Evolutionary conservation across 2,888 invertebrate species (phyloP).

Genomic region (Mimachlamys varia): DNA sequence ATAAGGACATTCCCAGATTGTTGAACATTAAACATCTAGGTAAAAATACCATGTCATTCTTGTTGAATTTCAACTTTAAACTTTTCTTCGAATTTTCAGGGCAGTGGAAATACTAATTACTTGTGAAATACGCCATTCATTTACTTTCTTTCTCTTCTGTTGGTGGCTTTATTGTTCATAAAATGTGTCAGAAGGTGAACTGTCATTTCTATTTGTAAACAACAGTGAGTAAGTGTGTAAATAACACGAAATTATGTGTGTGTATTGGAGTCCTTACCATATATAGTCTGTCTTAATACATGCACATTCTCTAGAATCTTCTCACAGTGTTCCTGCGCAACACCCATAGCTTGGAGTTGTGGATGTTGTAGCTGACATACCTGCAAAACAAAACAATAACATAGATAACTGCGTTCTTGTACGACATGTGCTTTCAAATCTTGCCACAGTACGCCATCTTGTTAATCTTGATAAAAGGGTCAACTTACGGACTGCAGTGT

Average conservation of each 20-base stretch:
- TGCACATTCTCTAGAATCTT: slow-evolving; percentile 76
- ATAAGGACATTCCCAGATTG: too few species aligned
- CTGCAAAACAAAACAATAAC: slow-evolving; percentile 63
- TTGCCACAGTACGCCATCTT: slow-evolving; percentile 50
- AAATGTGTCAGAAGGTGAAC: neutral
- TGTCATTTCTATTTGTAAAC: neutral
- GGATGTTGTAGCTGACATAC: slow-evolving; percentile 74
- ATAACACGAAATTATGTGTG: neutral
- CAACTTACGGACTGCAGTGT: slow-evolving; percentile 77
- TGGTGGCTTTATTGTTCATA: neutral
- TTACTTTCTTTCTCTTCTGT: neutral
- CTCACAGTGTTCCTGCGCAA: slow-evolving; percentile 74
- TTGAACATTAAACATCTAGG: too few species aligned
- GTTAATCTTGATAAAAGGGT: slow-evolving; percentile 40
- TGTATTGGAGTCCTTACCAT: slow-evolving; percentile 62
- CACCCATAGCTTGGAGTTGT: slow-evolving; percentile 75
- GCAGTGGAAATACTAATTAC: neutral
- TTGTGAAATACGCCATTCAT: neutral
- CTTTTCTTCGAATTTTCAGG: too few species aligned
- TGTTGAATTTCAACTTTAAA: too few species aligned
- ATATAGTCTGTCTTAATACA: slow-evolving; percentile 73
- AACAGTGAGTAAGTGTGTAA: neutral
- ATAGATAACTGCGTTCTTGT: neutral
- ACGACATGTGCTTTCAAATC: slow-evolving; percentile 31
- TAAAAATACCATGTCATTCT: too few species aligned